Conservation (phyloP, 2,888 invertebrate genomes). For the Leptarthrus brevirostris region DNA sequence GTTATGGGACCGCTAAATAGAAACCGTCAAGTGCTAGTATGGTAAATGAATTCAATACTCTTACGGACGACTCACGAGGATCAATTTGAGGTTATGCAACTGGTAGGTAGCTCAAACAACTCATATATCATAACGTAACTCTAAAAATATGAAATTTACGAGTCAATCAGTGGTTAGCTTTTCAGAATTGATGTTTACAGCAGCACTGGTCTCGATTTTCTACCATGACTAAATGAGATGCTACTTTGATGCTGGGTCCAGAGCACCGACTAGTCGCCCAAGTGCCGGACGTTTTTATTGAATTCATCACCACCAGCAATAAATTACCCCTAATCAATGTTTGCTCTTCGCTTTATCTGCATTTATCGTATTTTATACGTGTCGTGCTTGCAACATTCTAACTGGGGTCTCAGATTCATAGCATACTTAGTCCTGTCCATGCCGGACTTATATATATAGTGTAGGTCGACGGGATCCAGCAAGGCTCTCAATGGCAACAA, state of each 20-base stretch:
- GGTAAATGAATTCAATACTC: too few species aligned
- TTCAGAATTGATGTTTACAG: background rate
- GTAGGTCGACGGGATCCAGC: background rate
- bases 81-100: too few species aligned
- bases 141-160: slow-evolving; percentile 2
- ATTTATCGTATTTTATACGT: slow-evolving; percentile 38
- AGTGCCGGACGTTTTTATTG: slow-evolving; percentile 13
- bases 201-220: too few species aligned
- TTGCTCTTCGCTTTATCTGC: slow-evolving; percentile 44
- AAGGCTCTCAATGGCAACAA: background rate
- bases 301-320: slow-evolving; percentile 19
- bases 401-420: background rate
- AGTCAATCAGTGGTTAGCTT: background rate
- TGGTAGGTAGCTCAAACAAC: background rate
- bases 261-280: background rate
- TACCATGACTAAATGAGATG: too few species aligned
- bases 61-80: too few species aligned
- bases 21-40: too few species aligned
- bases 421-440: slow-evolving; percentile 5
- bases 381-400: slow-evolving; percentile 39
- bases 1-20: background rate
- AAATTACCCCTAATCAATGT: slow-evolving; percentile 45
- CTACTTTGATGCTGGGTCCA: too few species aligned
- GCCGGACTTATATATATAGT: background rate
- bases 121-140: background rate